phyloP scores from a whole-genome alignment of 2,113 vertebrate species.

The Scomber scombrus region DNA sequence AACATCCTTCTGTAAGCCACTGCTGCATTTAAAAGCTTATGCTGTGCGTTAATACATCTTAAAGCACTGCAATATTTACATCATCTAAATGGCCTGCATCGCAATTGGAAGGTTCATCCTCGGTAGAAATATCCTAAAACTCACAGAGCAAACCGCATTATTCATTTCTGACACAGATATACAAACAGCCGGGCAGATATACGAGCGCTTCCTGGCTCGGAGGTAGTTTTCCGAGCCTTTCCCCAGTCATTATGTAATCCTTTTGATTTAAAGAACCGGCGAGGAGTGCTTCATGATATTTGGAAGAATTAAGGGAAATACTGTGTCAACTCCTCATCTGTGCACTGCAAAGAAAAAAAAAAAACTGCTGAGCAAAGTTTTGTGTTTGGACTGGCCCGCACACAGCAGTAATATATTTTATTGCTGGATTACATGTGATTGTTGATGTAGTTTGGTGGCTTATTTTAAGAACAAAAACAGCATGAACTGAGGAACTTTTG shows the following conservation, averaged over 20 bases:
- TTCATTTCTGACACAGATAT: slow-evolving; percentile 2
- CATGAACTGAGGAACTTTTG: neutral
- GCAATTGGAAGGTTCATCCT: neutral
- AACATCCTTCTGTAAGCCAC: too few relatives aligned
- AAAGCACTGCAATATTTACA: too few relatives aligned
- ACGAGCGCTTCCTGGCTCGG: neutral
- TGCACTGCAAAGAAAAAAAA: neutral
- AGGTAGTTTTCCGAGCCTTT: neutral
- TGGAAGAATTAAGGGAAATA: slow-evolving; percentile 37
- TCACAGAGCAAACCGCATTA: neutral
- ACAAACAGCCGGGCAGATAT: slow-evolving; percentile 32
- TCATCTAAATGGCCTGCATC: too few relatives aligned
- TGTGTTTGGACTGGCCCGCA: slow-evolving; percentile 13
- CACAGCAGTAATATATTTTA: slow-evolving; percentile 6
- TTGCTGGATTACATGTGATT: neutral
- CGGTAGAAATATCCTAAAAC: neutral
- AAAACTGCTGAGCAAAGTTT: slow-evolving; percentile 11
- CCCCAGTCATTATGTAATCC: slow-evolving; percentile 37
- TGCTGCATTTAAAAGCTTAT: too few relatives aligned
- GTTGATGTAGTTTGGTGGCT: neutral
- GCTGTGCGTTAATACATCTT: too few relatives aligned
- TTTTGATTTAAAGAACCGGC: slow-evolving; percentile 32
- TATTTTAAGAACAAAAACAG: neutral
- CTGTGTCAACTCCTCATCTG: slow-evolving; percentile 28
- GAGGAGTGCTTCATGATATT: slow-evolving; percentile 21